A percentile compares a stretch with the other conserved stretches of the same genome.
These are phyloP conservation scores for Monoplex corrugatus DNA, from an alignment of 2,888 invertebrate species.

Conservation along the genomic window DNA sequence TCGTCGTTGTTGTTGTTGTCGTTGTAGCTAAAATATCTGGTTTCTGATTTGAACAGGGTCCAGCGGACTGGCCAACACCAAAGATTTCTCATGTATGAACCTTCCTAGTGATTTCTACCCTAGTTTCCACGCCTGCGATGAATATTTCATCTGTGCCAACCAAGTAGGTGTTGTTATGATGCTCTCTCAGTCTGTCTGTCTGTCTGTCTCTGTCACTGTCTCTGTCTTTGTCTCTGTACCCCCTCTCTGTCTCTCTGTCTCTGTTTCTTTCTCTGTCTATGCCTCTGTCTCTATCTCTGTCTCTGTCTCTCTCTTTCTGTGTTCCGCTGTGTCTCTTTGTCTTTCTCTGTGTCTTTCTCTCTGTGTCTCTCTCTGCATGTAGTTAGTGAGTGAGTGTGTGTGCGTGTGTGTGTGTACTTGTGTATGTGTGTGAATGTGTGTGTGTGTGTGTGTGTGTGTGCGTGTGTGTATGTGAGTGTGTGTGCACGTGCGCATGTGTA, in stretches of 20 bases:
- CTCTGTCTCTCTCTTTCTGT: too few species aligned
- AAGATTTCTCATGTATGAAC: slow-evolving; percentile 24
- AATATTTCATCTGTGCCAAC: slow-evolving; percentile 69
- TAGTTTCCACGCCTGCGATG: slow-evolving; percentile 62
- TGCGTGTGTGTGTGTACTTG: background rate
- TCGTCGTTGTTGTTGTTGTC: background rate
- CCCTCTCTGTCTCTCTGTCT: too few species aligned
- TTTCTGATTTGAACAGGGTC: background rate
- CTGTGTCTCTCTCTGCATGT: background rate
- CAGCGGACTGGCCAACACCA: background rate
- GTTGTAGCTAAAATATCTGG: too few species aligned
- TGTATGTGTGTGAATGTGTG: background rate
- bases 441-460: too few species aligned
- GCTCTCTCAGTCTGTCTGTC: too few species aligned
- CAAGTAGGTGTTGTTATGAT: slow-evolving; percentile 32
- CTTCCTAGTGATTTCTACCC: slow-evolving; percentile 62
- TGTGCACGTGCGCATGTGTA: too few species aligned
- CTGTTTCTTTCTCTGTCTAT: too few species aligned
- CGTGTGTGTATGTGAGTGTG: background rate
- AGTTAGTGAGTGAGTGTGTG: background rate
- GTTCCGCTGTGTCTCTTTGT: too few species aligned
- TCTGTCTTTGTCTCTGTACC: too few species aligned
- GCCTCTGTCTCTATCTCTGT: too few species aligned
- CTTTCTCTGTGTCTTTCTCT: too few species aligned
- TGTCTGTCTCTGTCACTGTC: too few species aligned